Conservation (phyloP, 1,140 invertebrate species). For the Homarus americanus region DNA sequence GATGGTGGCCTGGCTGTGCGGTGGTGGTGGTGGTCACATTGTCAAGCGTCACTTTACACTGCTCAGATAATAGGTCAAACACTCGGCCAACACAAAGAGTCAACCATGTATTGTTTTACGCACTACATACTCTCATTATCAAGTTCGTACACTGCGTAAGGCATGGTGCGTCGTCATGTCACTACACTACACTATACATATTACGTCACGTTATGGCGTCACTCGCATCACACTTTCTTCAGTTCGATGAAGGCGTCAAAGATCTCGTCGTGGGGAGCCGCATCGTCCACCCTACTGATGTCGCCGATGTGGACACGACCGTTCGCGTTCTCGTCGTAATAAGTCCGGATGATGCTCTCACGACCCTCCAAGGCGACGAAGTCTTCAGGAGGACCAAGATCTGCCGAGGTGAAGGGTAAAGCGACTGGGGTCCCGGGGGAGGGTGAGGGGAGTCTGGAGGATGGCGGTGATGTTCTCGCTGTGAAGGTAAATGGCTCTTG, state of each 20-base stretch:
- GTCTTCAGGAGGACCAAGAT: not conserved
- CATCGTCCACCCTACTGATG: conserved; percentile 61
- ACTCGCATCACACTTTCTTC: conserved; percentile 62
- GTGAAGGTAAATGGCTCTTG: not conserved
- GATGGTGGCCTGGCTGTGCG: too few species aligned
- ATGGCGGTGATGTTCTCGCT: not conserved
- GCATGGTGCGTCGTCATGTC: not conserved
- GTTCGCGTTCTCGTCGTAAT: conserved; percentile 66
- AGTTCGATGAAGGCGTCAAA: conserved; percentile 73
- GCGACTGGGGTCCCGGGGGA: too few species aligned
- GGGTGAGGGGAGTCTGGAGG: not conserved
- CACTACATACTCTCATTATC: too few species aligned
- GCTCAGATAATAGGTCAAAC: too few species aligned
- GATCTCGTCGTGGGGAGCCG: conserved; percentile 66
- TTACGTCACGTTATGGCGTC: not conserved
- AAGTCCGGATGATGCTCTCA: not conserved
- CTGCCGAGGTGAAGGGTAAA: too few species aligned
- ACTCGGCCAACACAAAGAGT: too few species aligned
- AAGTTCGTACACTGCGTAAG: not conserved
- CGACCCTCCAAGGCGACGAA: not conserved
- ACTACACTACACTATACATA: too few species aligned
- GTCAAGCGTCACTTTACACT: too few species aligned
- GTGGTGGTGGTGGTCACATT: too few species aligned
- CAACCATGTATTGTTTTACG: too few species aligned
- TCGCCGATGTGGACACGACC: conserved; percentile 73